phyloP scores from a whole-genome alignment of 1,140 invertebrate genomes.

The Euwallacea fornicatus region DNA sequence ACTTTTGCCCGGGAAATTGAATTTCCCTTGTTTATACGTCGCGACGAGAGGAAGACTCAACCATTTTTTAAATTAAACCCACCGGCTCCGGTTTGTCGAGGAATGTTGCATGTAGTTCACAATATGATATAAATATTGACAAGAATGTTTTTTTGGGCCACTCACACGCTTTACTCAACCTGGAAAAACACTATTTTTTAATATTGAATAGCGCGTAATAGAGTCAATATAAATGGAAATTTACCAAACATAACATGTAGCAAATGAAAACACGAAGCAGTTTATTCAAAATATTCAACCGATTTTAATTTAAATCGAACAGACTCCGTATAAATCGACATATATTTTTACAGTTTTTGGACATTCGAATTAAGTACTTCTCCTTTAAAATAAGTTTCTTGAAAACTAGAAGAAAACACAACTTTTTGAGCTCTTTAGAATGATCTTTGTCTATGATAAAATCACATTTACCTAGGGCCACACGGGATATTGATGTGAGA shows the following conservation, averaged over 20 bases:
- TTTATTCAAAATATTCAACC: neutral
- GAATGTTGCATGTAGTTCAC: neutral
- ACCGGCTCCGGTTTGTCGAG: neutral
- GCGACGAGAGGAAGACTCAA: neutral
- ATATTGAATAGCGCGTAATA: neutral
- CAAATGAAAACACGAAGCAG: neutral
- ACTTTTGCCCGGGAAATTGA: conserved; percentile 4
- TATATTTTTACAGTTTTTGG: neutral
- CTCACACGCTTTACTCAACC: neutral
- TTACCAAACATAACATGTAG: neutral
- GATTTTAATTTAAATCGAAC: neutral
- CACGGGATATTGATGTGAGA: no score
- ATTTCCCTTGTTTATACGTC: conserved; percentile 5
- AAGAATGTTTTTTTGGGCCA: neutral
- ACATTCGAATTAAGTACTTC: neutral
- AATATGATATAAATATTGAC: neutral
- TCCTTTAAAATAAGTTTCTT: neutral
- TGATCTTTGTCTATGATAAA: no score
- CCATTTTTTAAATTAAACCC: neutral
- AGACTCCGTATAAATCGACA: neutral
- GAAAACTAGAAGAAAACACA: no score
- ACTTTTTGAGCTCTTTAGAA: no score
- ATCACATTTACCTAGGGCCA: no score
- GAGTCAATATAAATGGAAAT: conserved; percentile 3
- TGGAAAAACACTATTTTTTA: no score